A percentile compares a stretch with the other conserved stretches of the same genome.
Evolutionary conservation across 53 echinoderm and acorn worm species (phyloP).

Genomic region (Arbacia lixula): DNA sequence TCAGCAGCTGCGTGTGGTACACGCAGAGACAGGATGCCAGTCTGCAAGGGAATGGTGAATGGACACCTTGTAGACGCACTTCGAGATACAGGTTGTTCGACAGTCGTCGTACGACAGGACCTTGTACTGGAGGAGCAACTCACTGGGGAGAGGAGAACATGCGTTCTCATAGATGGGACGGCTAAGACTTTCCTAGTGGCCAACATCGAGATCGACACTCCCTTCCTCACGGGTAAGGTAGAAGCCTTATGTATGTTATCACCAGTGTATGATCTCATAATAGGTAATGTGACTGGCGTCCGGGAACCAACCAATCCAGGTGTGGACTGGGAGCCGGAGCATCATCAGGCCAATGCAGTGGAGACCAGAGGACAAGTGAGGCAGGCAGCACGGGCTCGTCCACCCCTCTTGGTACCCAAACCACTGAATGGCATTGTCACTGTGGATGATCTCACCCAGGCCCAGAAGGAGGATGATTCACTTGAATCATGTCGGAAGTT

Average conservation of each 20-base stretch:
- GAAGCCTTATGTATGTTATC: not conserved
- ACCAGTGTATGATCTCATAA: constrained; percentile 2
- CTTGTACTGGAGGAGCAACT: too few relatives aligned
- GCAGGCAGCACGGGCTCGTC: constrained; percentile 6
- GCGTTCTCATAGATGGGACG: constrained; percentile 1
- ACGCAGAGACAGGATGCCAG: too few relatives aligned
- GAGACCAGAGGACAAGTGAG: constrained; percentile 30
- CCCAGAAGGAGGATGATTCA: constrained; percentile 27
- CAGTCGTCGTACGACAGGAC: too few relatives aligned
- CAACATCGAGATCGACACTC: not conserved
- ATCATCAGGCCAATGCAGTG: constrained; percentile 29
- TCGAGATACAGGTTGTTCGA: too few relatives aligned
- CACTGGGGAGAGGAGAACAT: not conserved
- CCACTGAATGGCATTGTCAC: constrained; percentile 9
- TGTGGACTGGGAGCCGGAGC: constrained; percentile 13
- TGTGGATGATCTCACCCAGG: constrained; percentile 4
- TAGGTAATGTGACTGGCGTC: not conserved
- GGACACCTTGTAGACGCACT: too few relatives aligned
- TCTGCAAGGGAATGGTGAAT: too few relatives aligned
- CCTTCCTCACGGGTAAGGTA: not conserved
- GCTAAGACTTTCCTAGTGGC: not conserved
- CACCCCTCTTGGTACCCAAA: constrained; percentile 9
- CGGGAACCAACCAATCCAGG: not conserved
- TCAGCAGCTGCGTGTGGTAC: too few relatives aligned
- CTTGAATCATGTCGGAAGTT: constrained; percentile 5